Percentiles rank a stretch among this genome's conserved stretches.
These are phyloP conservation scores for Meteorus cinctellus DNA, from an alignment of 2,888 invertebrate species.

Conservation along the genomic window DNA sequence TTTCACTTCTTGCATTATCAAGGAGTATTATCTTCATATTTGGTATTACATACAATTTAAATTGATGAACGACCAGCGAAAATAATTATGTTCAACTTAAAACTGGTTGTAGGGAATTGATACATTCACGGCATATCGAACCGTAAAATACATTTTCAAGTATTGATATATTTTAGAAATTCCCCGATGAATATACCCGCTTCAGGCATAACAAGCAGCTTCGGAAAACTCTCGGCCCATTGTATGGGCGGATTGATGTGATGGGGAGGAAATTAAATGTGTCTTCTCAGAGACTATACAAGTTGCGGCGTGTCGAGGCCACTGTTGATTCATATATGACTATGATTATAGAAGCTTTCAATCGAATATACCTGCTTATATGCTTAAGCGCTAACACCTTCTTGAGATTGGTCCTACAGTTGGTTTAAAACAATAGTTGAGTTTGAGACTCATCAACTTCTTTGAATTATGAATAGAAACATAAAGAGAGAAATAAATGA, in stretches of 20 bases:
- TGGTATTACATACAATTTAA: not conserved
- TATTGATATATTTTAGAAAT: constrained; percentile 10
- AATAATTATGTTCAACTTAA: constrained; percentile 29
- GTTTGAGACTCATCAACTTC: constrained; percentile 29
- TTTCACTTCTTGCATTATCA: not conserved
- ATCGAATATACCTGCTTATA: not conserved
- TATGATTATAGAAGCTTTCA: not conserved
- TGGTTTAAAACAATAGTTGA: constrained; percentile 24
- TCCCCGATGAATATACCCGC: constrained; percentile 4
- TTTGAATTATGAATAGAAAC: constrained; percentile 32
- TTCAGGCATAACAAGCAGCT: constrained; percentile 9
- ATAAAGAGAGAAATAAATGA: constrained; percentile 25
- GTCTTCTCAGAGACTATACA: constrained; percentile 13
- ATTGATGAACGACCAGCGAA: not conserved
- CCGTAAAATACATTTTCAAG: not conserved
- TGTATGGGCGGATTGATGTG: constrained; percentile 17
- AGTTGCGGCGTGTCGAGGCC: not conserved
- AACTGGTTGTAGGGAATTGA: not conserved
- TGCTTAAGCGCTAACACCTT: not conserved
- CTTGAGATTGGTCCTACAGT: constrained; percentile 24
- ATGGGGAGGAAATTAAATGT: constrained; percentile 41
- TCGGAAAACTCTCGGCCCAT: constrained; percentile 35
- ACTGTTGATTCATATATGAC: not conserved
- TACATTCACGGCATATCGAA: not conserved
- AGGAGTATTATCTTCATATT: not conserved